Evolutionary conservation across 2,888 invertebrate species (phyloP).

Genomic region (Coenonympha arcania): DNA sequence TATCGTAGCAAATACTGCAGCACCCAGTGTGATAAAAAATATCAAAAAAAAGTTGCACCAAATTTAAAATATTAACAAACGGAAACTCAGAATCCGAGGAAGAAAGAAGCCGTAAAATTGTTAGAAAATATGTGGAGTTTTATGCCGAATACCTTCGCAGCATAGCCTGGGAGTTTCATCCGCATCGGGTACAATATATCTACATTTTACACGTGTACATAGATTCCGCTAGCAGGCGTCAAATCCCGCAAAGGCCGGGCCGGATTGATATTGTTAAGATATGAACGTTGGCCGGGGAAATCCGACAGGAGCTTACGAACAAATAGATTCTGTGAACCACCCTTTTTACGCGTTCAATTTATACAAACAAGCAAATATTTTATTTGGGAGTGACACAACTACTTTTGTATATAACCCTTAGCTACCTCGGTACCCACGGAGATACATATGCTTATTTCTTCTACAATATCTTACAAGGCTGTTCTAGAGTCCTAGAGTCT

Average conservation of each 20-base stretch:
- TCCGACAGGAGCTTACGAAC: constrained; percentile 12
- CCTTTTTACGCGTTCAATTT: not conserved
- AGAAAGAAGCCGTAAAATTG: constrained; percentile 1
- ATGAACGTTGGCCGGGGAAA: constrained; percentile 12
- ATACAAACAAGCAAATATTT: not conserved
- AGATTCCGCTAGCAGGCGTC: constrained; percentile 9
- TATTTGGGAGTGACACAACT: not conserved
- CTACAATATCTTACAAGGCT: too few relatives aligned
- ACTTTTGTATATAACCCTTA: not conserved
- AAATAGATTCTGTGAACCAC: not conserved
- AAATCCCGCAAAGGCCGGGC: constrained; percentile 13
- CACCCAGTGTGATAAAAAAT: not conserved
- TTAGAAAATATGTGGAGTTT: constrained; percentile 4
- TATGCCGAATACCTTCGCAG: constrained; percentile 1
- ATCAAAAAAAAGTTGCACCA: not conserved
- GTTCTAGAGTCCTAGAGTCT: too few relatives aligned
- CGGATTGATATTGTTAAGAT: constrained; percentile 16
- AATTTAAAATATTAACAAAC: not conserved
- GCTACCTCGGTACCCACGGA: too few relatives aligned
- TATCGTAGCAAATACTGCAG: too few relatives aligned
- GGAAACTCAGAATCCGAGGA: not conserved
- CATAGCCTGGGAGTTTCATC: not conserved
- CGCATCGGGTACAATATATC: not conserved
- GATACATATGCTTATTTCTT: too few relatives aligned
- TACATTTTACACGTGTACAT: constrained; percentile 1